Evolutionary conservation across 2,888 invertebrate species (phyloP), one percentile per base, ranked within the genome.

Genomic region (Nysson spinosus): DNA sequence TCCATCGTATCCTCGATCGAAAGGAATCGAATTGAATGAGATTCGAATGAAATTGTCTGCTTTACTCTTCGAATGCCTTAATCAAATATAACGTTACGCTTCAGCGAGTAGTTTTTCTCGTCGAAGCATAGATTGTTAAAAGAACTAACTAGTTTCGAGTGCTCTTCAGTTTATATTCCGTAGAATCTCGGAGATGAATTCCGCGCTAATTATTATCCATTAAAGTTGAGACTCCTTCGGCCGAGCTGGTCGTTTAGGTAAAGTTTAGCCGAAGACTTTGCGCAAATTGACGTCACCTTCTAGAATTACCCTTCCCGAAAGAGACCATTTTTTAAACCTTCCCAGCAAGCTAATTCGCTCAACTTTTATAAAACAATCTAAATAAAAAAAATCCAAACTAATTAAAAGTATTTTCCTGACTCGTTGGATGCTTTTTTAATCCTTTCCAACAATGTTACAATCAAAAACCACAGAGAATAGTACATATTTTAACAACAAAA

Each of bases 171-270:
- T 20, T 32, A 14, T 17, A 11, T 64, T 64, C 39, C 26, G 9
- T 28, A 14, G 40, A 35, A 42, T 44, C 44, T 17, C 11, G 1
- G 35, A 19, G 35, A 62, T 28, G 57, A 46, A 49, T 34, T n/a
- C 32, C 14, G 14, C 26, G 34, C 40, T 54, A 67, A 54, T 63
- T 63, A 54, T 63, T 42, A 50, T 58, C 35, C 57, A 50, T 63
- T 58, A 67, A 40, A 39, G 26, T 11, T n/a, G 20, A 26, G 32
- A 12, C 22, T 24, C 19, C 34, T 49, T 28, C 32, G 22, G 19
- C 17, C 17, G 9, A 54, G 20, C 20, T 26, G 32, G 49, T 11
- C 56, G 11, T 1, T 7, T 50, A 12, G 40, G 32, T 6, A 22
- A 44, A 64, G n/a, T 40, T 64, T 49, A 32, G 22, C 4, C 16